Evolutionary conservation across 2,888 invertebrate genomes (phyloP).

Genomic region (Lepidochrysops patricia): DNA sequence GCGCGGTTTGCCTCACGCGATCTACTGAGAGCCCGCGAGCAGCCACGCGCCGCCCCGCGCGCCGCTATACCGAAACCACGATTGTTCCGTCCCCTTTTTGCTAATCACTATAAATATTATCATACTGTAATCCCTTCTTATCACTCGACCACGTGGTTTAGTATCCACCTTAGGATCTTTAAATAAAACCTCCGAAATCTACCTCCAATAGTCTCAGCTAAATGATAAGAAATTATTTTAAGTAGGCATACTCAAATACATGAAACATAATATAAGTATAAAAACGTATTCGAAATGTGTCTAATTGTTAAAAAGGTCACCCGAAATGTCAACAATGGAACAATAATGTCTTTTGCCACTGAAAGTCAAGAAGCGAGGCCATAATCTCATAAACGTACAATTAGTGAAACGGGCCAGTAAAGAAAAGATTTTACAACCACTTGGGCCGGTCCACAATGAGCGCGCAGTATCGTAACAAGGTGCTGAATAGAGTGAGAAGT

Average conservation of each 20-base stretch:
- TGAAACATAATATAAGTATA: not conserved
- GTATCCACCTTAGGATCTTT: not conserved
- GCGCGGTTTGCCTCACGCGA: constrained; percentile 79
- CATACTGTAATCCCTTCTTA: constrained; percentile 68
- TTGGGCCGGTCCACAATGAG: constrained; percentile 70
- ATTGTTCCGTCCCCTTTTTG: constrained; percentile 74
- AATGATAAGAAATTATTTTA: not conserved
- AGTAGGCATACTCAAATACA: not conserved
- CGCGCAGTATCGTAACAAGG: constrained; percentile 74
- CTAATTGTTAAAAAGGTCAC: constrained; percentile 8
- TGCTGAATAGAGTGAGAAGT: constrained; percentile 77
- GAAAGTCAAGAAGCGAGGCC: constrained; percentile 68
- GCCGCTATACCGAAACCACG: constrained; percentile 57
- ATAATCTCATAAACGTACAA: constrained; percentile 74
- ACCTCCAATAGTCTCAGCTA: not conserved
- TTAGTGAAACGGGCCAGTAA: constrained; percentile 72
- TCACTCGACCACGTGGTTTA: constrained; percentile 57
- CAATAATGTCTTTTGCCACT: constrained; percentile 55
- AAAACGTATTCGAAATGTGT: not conserved
- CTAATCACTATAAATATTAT: constrained; percentile 74
- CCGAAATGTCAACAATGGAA: constrained; percentile 51
- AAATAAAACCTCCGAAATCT: not conserved
- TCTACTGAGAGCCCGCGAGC: constrained; percentile 74
- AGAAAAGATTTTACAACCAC: constrained; percentile 75
- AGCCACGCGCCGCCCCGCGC: constrained; percentile 77